phyloP scores from a whole-genome alignment of 37 sponge, comb jelly and placozoan species.

The Eunapius fragilis region DNA sequence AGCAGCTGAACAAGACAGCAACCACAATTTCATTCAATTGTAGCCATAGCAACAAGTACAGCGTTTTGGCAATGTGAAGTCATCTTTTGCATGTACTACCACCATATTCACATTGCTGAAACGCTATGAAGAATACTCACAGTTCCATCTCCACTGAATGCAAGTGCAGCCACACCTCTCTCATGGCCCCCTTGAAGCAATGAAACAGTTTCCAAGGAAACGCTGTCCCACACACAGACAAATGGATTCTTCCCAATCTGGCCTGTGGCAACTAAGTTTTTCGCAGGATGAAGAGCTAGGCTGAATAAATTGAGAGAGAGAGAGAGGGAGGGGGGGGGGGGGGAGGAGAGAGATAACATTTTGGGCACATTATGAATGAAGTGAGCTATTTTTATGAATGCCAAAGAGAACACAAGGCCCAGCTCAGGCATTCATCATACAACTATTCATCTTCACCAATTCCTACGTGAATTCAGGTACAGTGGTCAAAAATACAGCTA shows the following conservation, averaged over 20 bases:
- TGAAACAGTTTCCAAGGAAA: slow-evolving; percentile 79
- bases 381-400: not conserved
- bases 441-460: too few relatives aligned
- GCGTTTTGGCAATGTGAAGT: not conserved
- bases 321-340: not conserved
- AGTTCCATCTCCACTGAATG: slow-evolving; percentile 84
- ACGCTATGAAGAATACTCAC: slow-evolving; percentile 27
- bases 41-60: not conserved
- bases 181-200: slow-evolving; percentile 86
- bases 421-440: too few relatives aligned
- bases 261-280: slow-evolving; percentile 87
- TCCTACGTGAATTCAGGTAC: too few relatives aligned
- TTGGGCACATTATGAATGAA: too few relatives aligned
- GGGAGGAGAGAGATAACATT: not conserved
- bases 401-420: too few relatives aligned
- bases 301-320: slow-evolving; percentile 26
- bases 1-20: slow-evolving; percentile 54
- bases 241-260: slow-evolving; percentile 92
- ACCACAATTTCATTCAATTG: slow-evolving; percentile 16
- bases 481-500: too few relatives aligned
- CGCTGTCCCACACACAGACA: slow-evolving; percentile 93
- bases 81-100: not conserved
- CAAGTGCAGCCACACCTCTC: slow-evolving; percentile 81
- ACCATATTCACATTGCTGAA: not conserved
- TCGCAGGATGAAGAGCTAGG: slow-evolving; percentile 91